Conservation (phyloP, 2,113 vertebrate genomes). For the Lonchura striata region DNA sequence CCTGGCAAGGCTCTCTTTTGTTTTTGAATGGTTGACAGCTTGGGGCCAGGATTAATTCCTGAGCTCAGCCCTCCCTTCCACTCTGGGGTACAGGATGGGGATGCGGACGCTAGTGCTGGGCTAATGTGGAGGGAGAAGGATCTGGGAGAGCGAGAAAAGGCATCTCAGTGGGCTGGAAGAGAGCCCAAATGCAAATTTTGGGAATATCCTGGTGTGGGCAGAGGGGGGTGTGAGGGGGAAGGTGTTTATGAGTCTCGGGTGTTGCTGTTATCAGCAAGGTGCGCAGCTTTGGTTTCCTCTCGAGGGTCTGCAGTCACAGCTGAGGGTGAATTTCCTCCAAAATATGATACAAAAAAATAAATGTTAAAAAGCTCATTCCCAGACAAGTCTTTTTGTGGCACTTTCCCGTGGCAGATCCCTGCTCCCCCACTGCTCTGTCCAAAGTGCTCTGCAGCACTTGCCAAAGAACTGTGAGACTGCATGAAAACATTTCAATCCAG, state of each 20-base stretch:
- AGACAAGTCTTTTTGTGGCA: not conserved
- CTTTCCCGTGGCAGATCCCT: not conserved
- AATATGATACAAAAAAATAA: not conserved
- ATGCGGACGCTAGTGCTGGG: rapidly evolving
- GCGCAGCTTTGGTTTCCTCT: not conserved
- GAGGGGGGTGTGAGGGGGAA: not conserved
- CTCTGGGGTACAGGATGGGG: rapidly evolving
- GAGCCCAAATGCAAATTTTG: not conserved
- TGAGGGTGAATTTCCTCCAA: not conserved
- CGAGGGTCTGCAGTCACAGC: rapidly evolving
- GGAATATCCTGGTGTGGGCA: not conserved
- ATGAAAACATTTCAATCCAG: not conserved
- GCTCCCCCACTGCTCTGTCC: not conserved
- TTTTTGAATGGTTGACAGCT: not conserved
- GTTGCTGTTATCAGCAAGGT: not conserved
- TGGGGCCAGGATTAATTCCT: not conserved
- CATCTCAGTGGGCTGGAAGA: not conserved
- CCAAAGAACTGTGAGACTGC: not conserved
- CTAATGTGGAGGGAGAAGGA: rapidly evolving
- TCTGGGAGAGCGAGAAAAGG: not conserved
- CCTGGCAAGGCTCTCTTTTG: not conserved
- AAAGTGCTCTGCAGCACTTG: not conserved
- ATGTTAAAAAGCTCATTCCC: not conserved
- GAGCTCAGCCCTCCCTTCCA: not conserved
- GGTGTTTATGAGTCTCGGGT: not conserved